Conservation (phyloP, 64 coral and sea anemone species). For the Montipora cactus region DNA sequence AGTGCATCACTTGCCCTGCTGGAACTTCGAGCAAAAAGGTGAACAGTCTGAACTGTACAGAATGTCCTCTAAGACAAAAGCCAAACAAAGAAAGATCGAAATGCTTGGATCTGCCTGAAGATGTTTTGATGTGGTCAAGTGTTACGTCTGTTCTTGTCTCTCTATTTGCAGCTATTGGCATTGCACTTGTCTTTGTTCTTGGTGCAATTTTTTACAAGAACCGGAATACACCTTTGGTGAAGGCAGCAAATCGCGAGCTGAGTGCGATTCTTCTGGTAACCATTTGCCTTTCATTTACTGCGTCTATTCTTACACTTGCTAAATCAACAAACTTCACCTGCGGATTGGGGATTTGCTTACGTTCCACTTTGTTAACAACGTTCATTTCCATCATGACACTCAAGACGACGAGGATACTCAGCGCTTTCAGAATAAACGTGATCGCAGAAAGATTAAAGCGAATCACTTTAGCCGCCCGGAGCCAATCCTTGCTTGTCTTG, state of each 20-base stretch:
- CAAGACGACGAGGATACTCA: slow-evolving; percentile 58
- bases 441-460: neutral
- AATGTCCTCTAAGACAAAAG: slow-evolving; percentile 50
- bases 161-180: neutral
- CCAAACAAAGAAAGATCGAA: slow-evolving; percentile 19
- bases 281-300: slow-evolving; percentile 29
- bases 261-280: slow-evolving; percentile 52
- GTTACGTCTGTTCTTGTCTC: neutral
- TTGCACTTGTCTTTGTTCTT: slow-evolving; percentile 1
- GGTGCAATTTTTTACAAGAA: slow-evolving; percentile 27
- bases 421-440: slow-evolving; percentile 35
- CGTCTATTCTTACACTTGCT: slow-evolving; percentile 23
- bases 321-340: slow-evolving; percentile 49
- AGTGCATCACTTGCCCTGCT: slow-evolving; percentile 51
- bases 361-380: slow-evolving; percentile 44
- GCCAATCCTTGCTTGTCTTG: slow-evolving; percentile 7
- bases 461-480: neutral
- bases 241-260: slow-evolving; percentile 53
- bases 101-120: slow-evolving; percentile 47
- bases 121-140: slow-evolving; percentile 34
- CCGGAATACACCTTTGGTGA: slow-evolving; percentile 60
- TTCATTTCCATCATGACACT: slow-evolving; percentile 60
- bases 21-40: slow-evolving; percentile 19
- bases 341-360: neutral
- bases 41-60: slow-evolving; percentile 48